Base-by-base conservation (phyloP, 2,888 invertebrate genomes). In the Chrysina gloriosa region DNA sequence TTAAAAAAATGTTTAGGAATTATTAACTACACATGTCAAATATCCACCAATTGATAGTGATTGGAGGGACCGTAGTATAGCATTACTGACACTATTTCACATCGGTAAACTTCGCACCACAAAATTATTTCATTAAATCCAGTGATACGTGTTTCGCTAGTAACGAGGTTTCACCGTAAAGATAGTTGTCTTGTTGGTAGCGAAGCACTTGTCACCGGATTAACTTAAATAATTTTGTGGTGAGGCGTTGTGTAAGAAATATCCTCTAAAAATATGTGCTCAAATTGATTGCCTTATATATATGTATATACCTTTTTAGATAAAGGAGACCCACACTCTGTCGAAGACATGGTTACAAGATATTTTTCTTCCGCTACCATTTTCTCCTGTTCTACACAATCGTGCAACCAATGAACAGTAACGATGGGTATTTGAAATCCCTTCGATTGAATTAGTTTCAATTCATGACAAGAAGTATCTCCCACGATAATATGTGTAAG, bases 401-500 rank as follows among this genome's bases (percentile, higher is more conserved):
- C 88, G 9, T 90, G 80, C 34, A 96, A 81, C 96, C 96, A 97
- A 16, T 89, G 86, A 23, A 92, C 80, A 14, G 85, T 86, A 2
- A 96, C 89, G 39, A 92, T 83, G 63, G 86, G 85, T 66, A 75
- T 77, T 34, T 70, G 67, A 21, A 68, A 68, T 63, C 74, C 71
- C 69, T 74, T 78, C 5, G 70, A 70, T 66, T 71, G 68, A 36
- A 82, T 76, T 16, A 77, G 23, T 71, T 84, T 84, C 0, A 87
- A 78, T 73, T 89, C 89, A 1, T 76, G 76, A 25, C 83, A 82
- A 5, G 84, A 79, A 4, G 86, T 80, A 70, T 90, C 88, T 0
- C 90, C 92, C 1, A 93, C 87, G 31, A 96, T 88, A 1, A 93
- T 89, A 83, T 97, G 97, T 0, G 95, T 93, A 1, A 94, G 85